These are phyloP conservation scores for Tamias sibiricus DNA, from an alignment of 2,113 vertebrate species.

Conservation along the genomic window DNA sequence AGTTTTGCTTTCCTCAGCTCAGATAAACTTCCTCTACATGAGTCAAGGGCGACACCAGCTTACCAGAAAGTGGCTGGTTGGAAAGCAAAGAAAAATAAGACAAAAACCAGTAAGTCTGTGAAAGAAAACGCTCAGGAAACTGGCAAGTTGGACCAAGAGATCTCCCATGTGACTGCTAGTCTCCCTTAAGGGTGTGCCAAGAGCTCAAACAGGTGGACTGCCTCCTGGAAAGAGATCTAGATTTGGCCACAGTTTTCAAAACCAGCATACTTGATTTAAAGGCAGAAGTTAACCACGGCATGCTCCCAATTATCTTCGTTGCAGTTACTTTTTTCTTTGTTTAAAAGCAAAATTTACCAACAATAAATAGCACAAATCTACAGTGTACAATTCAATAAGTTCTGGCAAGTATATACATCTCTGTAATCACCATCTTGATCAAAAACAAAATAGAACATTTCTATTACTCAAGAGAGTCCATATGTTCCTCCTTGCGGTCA, in stretches of 20 bases:
- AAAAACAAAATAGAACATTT: neutral
- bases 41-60: neutral
- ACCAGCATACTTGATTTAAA: neutral
- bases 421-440: neutral
- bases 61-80: neutral
- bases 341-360: neutral
- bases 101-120: neutral
- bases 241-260: slow-evolving; percentile 14
- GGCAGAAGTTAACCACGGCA: neutral
- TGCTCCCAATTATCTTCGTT: neutral
- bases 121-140: neutral
- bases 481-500: neutral
- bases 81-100: slow-evolving; percentile 11
- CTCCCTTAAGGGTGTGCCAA: neutral
- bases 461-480: neutral
- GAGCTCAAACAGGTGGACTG: neutral
- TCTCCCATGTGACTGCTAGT: neutral
- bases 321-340: neutral
- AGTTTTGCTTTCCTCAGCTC: neutral
- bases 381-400: neutral
- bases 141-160: neutral
- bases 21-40: neutral
- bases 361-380: neutral
- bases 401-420: neutral
- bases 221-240: neutral